Percentiles rank a stretch among this genome's conserved stretches.
Conservation (phyloP, 2,113 vertebrate species). For the Petromus typicus region DNA sequence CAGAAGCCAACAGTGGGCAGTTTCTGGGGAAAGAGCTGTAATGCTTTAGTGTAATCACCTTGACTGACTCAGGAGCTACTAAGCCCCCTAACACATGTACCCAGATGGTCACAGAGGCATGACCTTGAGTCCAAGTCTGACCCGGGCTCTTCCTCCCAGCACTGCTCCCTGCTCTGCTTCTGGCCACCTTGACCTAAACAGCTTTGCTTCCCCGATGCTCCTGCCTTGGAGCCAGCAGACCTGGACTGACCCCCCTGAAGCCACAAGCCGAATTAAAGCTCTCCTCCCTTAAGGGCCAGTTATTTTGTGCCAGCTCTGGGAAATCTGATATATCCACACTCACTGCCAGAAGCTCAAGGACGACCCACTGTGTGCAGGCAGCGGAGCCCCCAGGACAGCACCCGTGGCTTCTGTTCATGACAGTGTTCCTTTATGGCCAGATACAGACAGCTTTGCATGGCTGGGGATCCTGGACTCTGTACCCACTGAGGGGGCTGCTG, state of each 20-base stretch:
- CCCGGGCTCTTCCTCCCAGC: neutral
- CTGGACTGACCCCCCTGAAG: neutral
- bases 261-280: neutral
- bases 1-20: neutral
- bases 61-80: neutral
- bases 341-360: neutral
- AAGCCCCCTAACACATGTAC: neutral
- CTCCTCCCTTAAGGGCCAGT: neutral
- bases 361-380: neutral
- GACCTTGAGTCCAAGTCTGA: neutral
- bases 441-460: neutral
- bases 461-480: neutral
- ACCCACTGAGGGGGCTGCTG: neutral
- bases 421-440: neutral
- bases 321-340: neutral
- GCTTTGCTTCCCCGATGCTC: neutral
- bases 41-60: neutral
- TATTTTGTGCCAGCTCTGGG: neutral
- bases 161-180: neutral
- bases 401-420: neutral
- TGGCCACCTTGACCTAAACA: neutral
- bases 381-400: neutral
- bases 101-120: neutral
- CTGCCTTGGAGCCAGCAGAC: neutral
- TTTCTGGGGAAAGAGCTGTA: neutral